Conservation (phyloP, 1,140 invertebrate genomes). For the Bacillus rossius region DNA sequence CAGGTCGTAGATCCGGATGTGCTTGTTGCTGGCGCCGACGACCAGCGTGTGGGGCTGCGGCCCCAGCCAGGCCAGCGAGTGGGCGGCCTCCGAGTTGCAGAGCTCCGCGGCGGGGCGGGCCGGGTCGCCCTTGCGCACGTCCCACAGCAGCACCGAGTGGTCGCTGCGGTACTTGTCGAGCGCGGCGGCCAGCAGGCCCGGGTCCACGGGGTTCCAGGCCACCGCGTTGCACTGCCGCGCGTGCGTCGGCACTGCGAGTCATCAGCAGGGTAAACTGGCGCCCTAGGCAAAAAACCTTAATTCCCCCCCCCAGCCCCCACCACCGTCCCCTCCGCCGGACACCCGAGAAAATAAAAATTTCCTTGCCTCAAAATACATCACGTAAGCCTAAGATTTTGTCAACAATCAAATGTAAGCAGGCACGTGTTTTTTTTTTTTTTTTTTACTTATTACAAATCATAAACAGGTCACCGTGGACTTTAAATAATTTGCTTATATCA, state of each 20-base stretch:
- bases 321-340: no score
- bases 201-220: constrained; percentile 82
- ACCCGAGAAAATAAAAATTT: no score
- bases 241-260: constrained; percentile 62
- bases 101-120: constrained; percentile 55
- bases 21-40: constrained; percentile 83
- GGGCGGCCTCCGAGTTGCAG: constrained; percentile 72
- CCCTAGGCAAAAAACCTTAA: no score
- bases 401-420: no score
- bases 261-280: background rate
- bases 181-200: constrained; percentile 74
- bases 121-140: constrained; percentile 54
- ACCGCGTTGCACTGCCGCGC: constrained; percentile 80
- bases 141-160: constrained; percentile 75
- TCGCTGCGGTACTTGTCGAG: constrained; percentile 84
- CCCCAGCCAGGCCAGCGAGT: constrained; percentile 82
- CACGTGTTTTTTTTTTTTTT: no score
- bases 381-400: no score
- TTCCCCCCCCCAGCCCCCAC: no score
- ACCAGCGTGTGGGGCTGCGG: constrained; percentile 66
- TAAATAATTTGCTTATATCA: no score
- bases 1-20: constrained; percentile 86
- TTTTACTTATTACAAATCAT: no score
- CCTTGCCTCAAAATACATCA: no score
- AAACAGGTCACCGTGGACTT: no score